These are phyloP conservation scores for Hypotaenidia philippensis DNA, from an alignment of 2,797 vertebrate species.

Conservation along the genomic window DNA sequence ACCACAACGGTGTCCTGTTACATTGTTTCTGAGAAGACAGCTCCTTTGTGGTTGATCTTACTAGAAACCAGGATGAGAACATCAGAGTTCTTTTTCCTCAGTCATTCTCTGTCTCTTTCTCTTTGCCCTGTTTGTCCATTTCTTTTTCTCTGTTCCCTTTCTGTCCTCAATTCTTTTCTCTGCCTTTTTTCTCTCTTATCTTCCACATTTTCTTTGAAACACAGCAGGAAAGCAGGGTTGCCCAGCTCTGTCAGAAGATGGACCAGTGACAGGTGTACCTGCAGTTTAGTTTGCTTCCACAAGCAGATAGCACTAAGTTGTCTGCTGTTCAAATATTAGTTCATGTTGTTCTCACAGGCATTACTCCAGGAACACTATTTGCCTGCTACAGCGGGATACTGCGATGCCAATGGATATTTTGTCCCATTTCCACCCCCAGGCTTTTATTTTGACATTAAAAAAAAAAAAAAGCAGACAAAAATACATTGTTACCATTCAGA, in stretches of 20 bases:
- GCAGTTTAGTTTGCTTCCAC: background rate
- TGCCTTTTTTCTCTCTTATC: background rate
- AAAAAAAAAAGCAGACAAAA: background rate
- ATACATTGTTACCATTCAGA: slow-evolving; percentile 25
- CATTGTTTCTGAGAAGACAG: slow-evolving; percentile 51
- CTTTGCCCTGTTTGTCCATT: background rate
- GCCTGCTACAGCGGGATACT: background rate
- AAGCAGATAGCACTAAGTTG: background rate
- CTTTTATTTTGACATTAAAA: slow-evolving; percentile 33
- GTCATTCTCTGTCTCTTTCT: background rate
- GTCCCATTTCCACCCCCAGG: background rate
- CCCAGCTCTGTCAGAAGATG: background rate
- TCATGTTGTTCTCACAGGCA: background rate
- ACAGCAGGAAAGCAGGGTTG: background rate
- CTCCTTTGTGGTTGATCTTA: slow-evolving; percentile 26
- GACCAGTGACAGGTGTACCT: background rate
- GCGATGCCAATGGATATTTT: background rate
- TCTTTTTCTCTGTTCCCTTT: background rate
- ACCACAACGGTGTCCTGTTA: background rate
- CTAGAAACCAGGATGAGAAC: slow-evolving; percentile 17
- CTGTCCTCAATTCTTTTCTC: background rate
- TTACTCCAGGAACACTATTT: slow-evolving; percentile 26
- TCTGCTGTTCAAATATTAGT: background rate
- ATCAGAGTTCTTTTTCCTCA: background rate
- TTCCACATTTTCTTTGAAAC: background rate